Evolutionary conservation across 2,797 vertebrate genomes (phyloP).

Genomic region (Tangara arthus): DNA sequence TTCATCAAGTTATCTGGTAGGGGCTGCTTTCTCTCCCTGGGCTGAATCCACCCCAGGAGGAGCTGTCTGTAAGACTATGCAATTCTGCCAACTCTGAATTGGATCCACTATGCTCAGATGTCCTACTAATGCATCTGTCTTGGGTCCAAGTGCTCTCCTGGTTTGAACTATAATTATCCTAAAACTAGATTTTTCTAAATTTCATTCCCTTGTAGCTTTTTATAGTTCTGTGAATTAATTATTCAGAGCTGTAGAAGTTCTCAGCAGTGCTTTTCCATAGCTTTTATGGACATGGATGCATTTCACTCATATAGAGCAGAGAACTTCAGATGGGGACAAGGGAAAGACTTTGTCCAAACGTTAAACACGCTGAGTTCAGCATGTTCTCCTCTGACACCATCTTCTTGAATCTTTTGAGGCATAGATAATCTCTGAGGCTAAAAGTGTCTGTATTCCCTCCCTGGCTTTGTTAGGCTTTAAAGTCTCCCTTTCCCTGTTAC

Average conservation of each 20-base stretch:
- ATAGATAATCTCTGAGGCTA: background rate
- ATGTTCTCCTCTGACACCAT: background rate
- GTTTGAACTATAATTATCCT: constrained; percentile 68
- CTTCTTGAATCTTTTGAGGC: background rate
- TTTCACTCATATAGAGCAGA: background rate
- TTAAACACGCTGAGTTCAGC: background rate
- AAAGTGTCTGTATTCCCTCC: background rate
- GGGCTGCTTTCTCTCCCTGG: background rate
- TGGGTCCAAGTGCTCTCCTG: constrained; percentile 43
- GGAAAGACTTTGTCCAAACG: background rate
- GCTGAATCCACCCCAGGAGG: background rate
- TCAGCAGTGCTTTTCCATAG: constrained; percentile 12
- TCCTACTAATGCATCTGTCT: constrained; percentile 52
- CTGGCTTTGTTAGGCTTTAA: background rate
- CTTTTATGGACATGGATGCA: background rate
- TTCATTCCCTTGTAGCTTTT: constrained; percentile 58
- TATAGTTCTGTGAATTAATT: constrained; percentile 67
- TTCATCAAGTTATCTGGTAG: background rate
- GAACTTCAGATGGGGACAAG: background rate
- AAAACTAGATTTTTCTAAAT: constrained; percentile 65
- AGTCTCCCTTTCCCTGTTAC: background rate
- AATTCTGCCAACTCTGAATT: background rate
- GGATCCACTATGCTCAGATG: constrained; percentile 2
- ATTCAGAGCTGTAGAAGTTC: constrained; percentile 51
- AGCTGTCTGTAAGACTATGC: background rate